Percentiles rank a stretch among this genome's conserved stretches.
Evolutionary conservation across 2,888 invertebrate species (phyloP).

Genomic region (Pinctada fucata): DNA sequence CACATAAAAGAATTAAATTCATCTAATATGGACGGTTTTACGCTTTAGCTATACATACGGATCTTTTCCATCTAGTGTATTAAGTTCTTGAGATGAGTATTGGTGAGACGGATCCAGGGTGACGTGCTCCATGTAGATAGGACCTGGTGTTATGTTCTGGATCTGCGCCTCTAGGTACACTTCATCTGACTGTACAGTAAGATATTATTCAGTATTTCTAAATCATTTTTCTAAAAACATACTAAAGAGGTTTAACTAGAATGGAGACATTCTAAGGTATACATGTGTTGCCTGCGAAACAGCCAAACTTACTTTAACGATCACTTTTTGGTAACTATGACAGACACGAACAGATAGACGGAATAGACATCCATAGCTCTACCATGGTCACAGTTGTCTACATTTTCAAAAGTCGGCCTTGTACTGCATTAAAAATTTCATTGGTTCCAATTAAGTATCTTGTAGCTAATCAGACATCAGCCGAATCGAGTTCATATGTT

Average conservation of each 20-base stretch:
- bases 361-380: too few species aligned
- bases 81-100: slow-evolving; percentile 83
- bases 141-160: slow-evolving; percentile 94
- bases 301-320: too few species aligned
- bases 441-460: too few species aligned
- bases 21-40: too few species aligned
- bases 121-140: slow-evolving; percentile 96
- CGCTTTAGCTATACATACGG: slow-evolving; percentile 47
- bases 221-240: not conserved
- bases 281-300: not conserved
- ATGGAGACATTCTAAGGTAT: not conserved
- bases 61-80: slow-evolving; percentile 63
- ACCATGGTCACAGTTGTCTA: too few species aligned
- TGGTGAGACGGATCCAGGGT: slow-evolving; percentile 93
- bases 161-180: slow-evolving; percentile 87
- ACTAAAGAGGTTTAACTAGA: not conserved
- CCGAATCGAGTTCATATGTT: too few species aligned
- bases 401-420: too few species aligned
- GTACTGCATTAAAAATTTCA: too few species aligned
- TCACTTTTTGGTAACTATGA: too few species aligned
- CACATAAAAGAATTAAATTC: too few species aligned
- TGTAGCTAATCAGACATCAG: too few species aligned
- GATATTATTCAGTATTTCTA: not conserved
- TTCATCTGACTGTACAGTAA: slow-evolving; percentile 81
- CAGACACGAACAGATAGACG: too few species aligned